phyloP scores from a whole-genome alignment of 2,797 vertebrate genomes.

The Rhinatrema bivittatum region DNA sequence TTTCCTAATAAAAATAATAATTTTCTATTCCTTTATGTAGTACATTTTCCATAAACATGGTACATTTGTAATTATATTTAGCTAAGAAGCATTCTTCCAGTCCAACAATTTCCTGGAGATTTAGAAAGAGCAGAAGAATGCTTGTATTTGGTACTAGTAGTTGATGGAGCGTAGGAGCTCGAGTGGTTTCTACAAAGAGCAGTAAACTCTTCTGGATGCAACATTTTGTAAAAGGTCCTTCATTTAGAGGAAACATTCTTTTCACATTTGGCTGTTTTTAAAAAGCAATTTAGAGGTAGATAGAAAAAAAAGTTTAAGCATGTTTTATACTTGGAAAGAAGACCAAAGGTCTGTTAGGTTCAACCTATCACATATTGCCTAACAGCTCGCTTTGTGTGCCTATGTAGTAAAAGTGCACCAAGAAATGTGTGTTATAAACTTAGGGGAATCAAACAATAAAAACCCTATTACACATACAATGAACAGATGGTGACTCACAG shows the following conservation, averaged over 20 bases:
- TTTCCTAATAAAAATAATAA: conserved; percentile 50
- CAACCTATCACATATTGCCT: no score
- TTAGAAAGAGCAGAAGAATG: conserved; percentile 25
- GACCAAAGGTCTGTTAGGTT: no score
- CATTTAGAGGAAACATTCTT: neutral
- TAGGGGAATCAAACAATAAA: no score
- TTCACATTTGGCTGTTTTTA: no score
- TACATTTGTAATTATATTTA: conserved; percentile 46
- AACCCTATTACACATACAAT: no score
- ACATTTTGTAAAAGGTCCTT: conserved; percentile 5
- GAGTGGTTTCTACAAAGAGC: neutral
- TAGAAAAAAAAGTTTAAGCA: no score
- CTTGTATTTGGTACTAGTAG: neutral
- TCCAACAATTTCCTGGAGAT: conserved; percentile 43
- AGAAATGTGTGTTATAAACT: no score
- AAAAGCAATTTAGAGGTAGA: no score
- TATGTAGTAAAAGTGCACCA: no score
- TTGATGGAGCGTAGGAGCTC: neutral
- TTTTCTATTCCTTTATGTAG: conserved; percentile 46
- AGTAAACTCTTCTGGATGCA: conserved; percentile 4
- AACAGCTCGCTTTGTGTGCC: no score
- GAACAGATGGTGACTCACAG: no score
- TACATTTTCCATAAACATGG: conserved; percentile 41
- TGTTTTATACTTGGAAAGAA: no score
- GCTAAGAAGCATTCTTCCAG: conserved; percentile 34